Percentiles rank a stretch among this genome's conserved stretches.
Conservation (phyloP, 2,797 vertebrate species). For the Epinephelus awoara region DNA sequence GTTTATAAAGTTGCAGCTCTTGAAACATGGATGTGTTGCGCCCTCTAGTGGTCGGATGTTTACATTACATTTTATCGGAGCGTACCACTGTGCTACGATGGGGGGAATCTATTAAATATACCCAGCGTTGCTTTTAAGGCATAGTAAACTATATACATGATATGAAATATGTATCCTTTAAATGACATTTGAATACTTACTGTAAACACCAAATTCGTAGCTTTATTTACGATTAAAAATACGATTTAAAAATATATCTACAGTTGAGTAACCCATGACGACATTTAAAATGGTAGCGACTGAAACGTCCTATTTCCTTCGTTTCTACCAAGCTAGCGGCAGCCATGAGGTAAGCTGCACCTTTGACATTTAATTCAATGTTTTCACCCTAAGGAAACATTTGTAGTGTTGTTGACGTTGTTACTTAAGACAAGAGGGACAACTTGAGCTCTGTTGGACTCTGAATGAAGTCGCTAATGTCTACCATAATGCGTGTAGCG, state of each 20-base stretch:
- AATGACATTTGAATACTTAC: accelerated
- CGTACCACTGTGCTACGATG: conserved; percentile 52
- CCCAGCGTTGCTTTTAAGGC: neutral
- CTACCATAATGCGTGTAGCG: neutral
- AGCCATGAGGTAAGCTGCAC: conserved; percentile 76
- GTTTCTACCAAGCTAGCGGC: conserved; percentile 50
- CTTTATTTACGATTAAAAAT: accelerated
- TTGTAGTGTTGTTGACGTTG: accelerated
- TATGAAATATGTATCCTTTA: accelerated
- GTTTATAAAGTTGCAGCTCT: neutral
- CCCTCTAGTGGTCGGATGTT: conserved; percentile 22
- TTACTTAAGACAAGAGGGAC: neutral
- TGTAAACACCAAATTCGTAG: accelerated
- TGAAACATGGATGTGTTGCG: neutral
- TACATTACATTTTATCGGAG: conserved; percentile 15
- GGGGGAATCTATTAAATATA: accelerated
- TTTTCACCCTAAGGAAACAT: neutral
- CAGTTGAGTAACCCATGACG: conserved; percentile 12
- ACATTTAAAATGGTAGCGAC: conserved; percentile 56
- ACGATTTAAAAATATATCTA: neutral
- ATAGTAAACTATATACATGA: neutral
- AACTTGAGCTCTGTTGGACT: accelerated
- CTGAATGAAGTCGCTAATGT: neutral
- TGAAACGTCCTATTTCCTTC: conserved; percentile 26
- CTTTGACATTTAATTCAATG: neutral